Evolutionary conservation across 1,140 invertebrate genomes (phyloP).

Genomic region (Chironomus tepperi): DNA sequence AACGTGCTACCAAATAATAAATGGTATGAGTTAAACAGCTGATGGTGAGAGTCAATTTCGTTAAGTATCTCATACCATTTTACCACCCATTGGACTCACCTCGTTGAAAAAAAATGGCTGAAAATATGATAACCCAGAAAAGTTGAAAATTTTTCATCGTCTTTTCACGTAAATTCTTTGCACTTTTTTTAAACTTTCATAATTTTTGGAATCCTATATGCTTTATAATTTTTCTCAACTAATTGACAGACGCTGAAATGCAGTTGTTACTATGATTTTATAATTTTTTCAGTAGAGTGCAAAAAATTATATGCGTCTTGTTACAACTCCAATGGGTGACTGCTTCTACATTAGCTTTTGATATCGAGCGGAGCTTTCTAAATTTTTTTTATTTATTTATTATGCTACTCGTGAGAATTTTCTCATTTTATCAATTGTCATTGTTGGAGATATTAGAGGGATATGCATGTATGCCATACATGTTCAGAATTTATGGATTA

Average conservation of each 20-base stretch:
- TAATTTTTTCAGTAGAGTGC: not conserved
- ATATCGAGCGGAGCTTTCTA: not conserved
- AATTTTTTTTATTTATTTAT: too few species aligned
- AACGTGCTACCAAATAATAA: not conserved
- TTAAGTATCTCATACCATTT: not conserved
- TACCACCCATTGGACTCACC: not conserved
- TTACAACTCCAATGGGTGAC: not conserved
- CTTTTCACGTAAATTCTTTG: not conserved
- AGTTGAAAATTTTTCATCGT: slow-evolving; percentile 21
- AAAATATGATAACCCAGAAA: slow-evolving; percentile 18
- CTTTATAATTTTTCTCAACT: not conserved
- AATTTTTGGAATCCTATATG: not conserved
- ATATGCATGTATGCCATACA: too few species aligned
- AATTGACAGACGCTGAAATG: not conserved
- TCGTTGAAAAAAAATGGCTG: slow-evolving; percentile 22
- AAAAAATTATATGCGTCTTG: slow-evolving; percentile 10
- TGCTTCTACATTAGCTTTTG: not conserved
- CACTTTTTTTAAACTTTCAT: slow-evolving; percentile 4
- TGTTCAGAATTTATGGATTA: too few species aligned
- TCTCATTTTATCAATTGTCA: too few species aligned
- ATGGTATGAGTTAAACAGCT: not conserved
- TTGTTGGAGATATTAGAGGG: too few species aligned
- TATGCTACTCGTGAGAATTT: too few species aligned
- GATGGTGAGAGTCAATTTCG: not conserved
- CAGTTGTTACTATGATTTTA: not conserved